phyloP scores from a whole-genome alignment of 2,113 vertebrate species.

The Tiliqua scincoides region DNA sequence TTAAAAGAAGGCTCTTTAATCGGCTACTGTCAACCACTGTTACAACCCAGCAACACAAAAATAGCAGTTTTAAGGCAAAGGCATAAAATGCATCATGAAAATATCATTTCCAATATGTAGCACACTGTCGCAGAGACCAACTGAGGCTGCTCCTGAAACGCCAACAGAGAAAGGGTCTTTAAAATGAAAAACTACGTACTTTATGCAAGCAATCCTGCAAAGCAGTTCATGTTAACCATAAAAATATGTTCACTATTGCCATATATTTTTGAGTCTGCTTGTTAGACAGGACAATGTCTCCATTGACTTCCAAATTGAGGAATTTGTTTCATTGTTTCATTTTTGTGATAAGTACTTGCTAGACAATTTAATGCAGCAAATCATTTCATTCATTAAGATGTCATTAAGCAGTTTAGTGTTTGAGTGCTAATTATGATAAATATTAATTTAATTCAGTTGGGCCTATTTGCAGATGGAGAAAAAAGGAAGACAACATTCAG shows the following conservation, averaged over 20 bases:
- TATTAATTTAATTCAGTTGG: constrained; percentile 34
- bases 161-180: neutral
- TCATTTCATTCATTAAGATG: constrained; percentile 19
- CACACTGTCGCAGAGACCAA: neutral
- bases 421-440: constrained; percentile 32
- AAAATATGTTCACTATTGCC: neutral
- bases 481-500: neutral
- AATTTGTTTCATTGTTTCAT: constrained; percentile 11
- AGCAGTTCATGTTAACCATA: constrained; percentile 1
- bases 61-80: neutral
- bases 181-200: constrained; percentile 12
- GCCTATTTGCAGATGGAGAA: neutral
- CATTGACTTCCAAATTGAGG: constrained; percentile 4
- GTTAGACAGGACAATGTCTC: neutral
- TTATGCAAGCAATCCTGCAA: constrained; percentile 10
- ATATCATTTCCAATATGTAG: neutral
- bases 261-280: neutral
- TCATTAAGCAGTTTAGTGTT: constrained; percentile 15
- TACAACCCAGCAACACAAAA: constrained; percentile 11
- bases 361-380: constrained; percentile 21
- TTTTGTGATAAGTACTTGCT: neutral
- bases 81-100: neutral
- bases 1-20: constrained; percentile 1
- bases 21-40: neutral
- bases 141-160: neutral